Conservation (phyloP, 2,113 vertebrate genomes). For the Lophius piscatorius region DNA sequence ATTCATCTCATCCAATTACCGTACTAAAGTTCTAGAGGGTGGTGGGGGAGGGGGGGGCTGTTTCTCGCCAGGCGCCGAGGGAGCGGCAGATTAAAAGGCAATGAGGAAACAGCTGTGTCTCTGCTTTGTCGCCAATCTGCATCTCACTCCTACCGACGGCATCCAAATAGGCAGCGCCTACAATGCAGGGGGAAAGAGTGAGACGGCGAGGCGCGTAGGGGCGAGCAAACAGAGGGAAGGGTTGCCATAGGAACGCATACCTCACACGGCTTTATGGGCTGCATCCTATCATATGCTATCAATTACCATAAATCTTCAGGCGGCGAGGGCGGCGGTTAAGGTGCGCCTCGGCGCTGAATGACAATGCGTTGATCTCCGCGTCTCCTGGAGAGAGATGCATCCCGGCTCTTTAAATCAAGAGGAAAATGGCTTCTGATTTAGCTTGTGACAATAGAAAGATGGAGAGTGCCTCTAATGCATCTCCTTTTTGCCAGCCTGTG, state of each 20-base stretch:
- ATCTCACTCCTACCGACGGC: slow-evolving; percentile 70
- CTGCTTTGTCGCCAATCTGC: slow-evolving; percentile 73
- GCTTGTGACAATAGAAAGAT: slow-evolving; percentile 59
- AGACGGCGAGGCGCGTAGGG: slow-evolving; percentile 62
- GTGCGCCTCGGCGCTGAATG: slow-evolving; percentile 73
- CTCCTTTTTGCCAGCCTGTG: slow-evolving; percentile 53
- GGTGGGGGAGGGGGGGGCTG: no score
- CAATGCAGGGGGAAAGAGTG: slow-evolving; percentile 63
- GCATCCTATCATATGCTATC: slow-evolving; percentile 78
- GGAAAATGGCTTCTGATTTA: slow-evolving; percentile 71
- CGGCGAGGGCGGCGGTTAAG: slow-evolving; percentile 73
- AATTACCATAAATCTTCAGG: slow-evolving; percentile 78
- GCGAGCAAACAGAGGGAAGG: slow-evolving; percentile 66
- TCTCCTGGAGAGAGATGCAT: slow-evolving; percentile 65
- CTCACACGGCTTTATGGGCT: slow-evolving; percentile 76
- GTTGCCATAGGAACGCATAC: slow-evolving; percentile 83
- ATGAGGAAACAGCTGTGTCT: slow-evolving; percentile 78
- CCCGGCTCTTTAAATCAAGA: slow-evolving; percentile 69
- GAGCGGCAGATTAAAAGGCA: slow-evolving; percentile 77
- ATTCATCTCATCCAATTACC: slow-evolving; percentile 77
- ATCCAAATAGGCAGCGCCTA: slow-evolving; percentile 70
- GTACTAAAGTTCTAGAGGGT: no score
- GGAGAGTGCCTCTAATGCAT: slow-evolving; percentile 52
- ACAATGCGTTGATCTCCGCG: slow-evolving; percentile 76
- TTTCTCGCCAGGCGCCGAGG: slow-evolving; percentile 61